A percentile compares a stretch with the other conserved stretches of the same genome.
These are phyloP conservation scores for Oreortyx pictus DNA, from an alignment of 2,797 vertebrate species.

Conservation along the genomic window DNA sequence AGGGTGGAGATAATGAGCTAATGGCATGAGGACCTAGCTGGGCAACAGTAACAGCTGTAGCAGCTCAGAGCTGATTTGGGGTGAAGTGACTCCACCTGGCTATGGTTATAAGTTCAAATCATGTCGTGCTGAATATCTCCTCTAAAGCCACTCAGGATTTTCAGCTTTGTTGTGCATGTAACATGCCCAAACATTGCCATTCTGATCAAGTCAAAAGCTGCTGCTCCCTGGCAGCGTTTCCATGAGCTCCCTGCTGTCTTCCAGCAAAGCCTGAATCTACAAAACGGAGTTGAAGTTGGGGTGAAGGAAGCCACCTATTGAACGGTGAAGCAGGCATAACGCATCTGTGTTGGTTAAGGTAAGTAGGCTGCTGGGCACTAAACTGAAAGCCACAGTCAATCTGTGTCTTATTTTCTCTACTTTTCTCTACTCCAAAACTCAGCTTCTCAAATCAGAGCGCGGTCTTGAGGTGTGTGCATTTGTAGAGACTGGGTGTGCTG, in stretches of 20 bases:
- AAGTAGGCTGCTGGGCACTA: not conserved
- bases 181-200: fast-evolving
- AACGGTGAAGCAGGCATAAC: not conserved
- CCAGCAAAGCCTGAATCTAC: not conserved
- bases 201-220: not conserved
- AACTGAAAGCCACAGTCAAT: not conserved
- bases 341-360: not conserved
- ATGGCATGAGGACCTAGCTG: not conserved
- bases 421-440: not conserved
- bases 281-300: not conserved
- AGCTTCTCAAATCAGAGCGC: not conserved
- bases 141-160: not conserved
- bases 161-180: not conserved
- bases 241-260: not conserved
- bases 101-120: not conserved
- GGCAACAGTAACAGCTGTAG: not conserved
- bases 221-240: not conserved
- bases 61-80: not conserved
- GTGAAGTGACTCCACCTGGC: not conserved
- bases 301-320: not conserved
- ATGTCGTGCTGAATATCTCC: not conserved
- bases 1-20: not conserved
- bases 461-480: not conserved
- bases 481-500: not conserved
- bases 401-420: not conserved